These are phyloP conservation scores for Odontophorus gujanensis DNA, from an alignment of 2,113 vertebrate species.

Conservation along the genomic window DNA sequence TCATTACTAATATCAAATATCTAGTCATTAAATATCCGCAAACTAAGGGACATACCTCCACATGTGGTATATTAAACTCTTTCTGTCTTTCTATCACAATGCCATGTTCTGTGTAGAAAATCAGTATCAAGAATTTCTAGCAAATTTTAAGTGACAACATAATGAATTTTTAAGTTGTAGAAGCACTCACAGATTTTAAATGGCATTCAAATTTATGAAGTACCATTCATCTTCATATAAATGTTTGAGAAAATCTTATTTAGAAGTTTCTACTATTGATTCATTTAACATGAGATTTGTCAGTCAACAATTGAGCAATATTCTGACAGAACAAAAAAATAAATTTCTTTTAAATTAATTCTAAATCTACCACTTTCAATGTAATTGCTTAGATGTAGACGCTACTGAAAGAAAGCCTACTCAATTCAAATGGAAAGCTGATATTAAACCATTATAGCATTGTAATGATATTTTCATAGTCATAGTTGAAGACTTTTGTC, in stretches of 20 bases:
- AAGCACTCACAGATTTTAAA: accelerated
- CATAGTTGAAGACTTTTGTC: neutral
- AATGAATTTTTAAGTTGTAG: neutral
- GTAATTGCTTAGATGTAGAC: neutral
- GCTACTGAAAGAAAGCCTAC: neutral
- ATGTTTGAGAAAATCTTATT: neutral
- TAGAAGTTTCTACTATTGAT: neutral
- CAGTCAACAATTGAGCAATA: neutral
- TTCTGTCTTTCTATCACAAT: neutral
- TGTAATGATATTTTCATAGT: neutral
- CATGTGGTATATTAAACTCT: neutral
- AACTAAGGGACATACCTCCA: neutral
- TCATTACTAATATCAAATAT: neutral
- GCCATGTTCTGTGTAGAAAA: neutral
- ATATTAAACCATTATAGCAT: neutral
- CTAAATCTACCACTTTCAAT: neutral
- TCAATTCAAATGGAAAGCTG: neutral
- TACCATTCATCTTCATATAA: neutral
- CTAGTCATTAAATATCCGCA: neutral
- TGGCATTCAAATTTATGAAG: neutral
- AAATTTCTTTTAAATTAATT: neutral
- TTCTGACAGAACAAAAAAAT: neutral
- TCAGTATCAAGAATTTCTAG: neutral
- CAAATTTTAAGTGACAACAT: neutral
- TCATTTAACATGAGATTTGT: neutral